Conservation (phyloP, 2,797 vertebrate genomes). For the Emydoidea blandingii region DNA sequence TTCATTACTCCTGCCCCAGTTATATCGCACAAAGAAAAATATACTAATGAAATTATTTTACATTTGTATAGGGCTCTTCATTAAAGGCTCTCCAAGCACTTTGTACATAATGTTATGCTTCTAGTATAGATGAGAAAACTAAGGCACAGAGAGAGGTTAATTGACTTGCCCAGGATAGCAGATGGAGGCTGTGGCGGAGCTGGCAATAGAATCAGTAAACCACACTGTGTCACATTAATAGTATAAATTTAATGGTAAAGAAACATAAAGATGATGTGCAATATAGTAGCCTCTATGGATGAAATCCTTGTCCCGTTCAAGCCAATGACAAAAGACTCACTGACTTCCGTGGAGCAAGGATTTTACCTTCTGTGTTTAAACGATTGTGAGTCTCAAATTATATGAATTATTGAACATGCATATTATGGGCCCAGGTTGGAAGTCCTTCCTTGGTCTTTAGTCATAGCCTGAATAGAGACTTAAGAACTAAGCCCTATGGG, state of each 20-base stretch:
- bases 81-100: not conserved
- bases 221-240: not conserved
- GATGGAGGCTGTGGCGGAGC: not conserved
- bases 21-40: not conserved
- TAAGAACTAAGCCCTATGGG: not conserved
- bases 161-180: not conserved
- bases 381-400: not conserved
- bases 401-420: not conserved
- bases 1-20: not conserved
- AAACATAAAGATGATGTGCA: not conserved
- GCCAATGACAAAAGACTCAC: not conserved
- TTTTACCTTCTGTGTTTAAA: not conserved
- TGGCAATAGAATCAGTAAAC: not conserved
- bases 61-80: not conserved
- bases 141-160: not conserved
- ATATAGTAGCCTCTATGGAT: not conserved
- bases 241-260: not conserved
- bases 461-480: not conserved
- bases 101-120: not conserved
- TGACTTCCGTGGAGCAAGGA: not conserved
- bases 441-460: not conserved
- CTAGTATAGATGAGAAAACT: not conserved
- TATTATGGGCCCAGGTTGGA: not conserved
- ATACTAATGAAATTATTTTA: not conserved
- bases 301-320: not conserved